Conservation (phyloP, 2,888 invertebrate species). For the Hololepta plana region DNA sequence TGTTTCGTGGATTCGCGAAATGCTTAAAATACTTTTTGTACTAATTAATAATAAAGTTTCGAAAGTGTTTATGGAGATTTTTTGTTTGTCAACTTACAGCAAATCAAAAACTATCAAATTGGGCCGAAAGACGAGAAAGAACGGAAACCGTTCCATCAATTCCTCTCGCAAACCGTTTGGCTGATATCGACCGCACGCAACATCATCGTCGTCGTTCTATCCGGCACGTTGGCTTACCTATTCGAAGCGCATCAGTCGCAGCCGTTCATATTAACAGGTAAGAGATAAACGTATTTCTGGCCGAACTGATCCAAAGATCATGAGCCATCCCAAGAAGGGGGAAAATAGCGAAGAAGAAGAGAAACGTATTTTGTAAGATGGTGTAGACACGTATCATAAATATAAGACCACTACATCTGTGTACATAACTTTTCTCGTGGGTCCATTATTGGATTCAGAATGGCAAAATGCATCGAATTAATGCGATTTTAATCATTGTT, state of each 20-base stretch:
- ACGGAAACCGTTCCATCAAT: conserved; percentile 26
- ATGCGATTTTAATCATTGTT: no score
- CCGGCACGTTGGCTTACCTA: conserved; percentile 45
- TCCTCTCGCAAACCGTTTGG: conserved; percentile 42
- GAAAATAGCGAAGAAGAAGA: no score
- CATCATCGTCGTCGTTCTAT: conserved; percentile 55
- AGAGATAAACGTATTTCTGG: no score
- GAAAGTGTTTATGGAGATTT: not conserved
- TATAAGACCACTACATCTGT: no score
- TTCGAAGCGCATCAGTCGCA: conserved; percentile 36
- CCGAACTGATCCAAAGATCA: no score
- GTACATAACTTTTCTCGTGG: no score
- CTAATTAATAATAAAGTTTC: not conserved
- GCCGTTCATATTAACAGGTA: conserved; percentile 49
- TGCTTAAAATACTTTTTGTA: conserved; percentile 1
- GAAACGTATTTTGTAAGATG: no score
- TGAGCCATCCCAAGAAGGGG: no score
- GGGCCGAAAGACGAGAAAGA: conserved; percentile 28
- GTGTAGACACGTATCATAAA: no score
- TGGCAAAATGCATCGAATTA: no score
- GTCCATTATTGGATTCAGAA: no score
- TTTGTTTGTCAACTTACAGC: conserved; percentile 29
- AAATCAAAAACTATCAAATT: conserved; percentile 46
- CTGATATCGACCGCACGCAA: conserved; percentile 57
- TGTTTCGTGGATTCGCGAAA: not conserved